Evolutionary conservation across 2,797 vertebrate genomes (phyloP).

Genomic region (Menidia menidia): DNA sequence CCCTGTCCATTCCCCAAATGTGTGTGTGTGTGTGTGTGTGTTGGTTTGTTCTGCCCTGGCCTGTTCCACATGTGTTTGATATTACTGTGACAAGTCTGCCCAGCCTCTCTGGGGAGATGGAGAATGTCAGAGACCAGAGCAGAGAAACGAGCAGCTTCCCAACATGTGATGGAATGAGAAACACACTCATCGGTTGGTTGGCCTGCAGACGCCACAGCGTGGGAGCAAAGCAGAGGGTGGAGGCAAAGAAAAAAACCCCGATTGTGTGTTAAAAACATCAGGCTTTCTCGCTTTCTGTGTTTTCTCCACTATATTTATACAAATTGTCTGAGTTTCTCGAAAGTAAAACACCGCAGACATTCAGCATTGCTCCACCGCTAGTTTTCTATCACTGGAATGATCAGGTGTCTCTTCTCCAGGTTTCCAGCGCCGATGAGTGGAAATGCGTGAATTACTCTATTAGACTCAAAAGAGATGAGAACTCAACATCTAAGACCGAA

Average conservation of each 20-base stretch:
- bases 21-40: slow-evolving; percentile 29
- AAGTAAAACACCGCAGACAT: slow-evolving; percentile 17
- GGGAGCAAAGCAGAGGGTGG: slow-evolving; percentile 75
- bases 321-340: slow-evolving; percentile 29
- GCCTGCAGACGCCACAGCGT: slow-evolving; percentile 78
- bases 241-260: slow-evolving; percentile 72
- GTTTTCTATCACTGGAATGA: slow-evolving; percentile 22
- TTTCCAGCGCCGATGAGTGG: slow-evolving; percentile 26
- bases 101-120: slow-evolving; percentile 80
- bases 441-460: slow-evolving; percentile 30
- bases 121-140: slow-evolving; percentile 82
- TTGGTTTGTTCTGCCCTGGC: slow-evolving; percentile 48
- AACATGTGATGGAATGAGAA: slow-evolving; percentile 87
- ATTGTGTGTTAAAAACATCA: slow-evolving; percentile 67
- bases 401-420: slow-evolving; percentile 25
- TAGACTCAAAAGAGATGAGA: slow-evolving; percentile 27
- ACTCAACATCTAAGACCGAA: slow-evolving; percentile 25
- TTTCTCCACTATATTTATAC: slow-evolving; percentile 32
- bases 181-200: slow-evolving; percentile 72
- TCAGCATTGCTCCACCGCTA: slow-evolving; percentile 21
- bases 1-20: slow-evolving; percentile 29
- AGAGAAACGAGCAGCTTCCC: slow-evolving; percentile 77
- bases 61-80: slow-evolving; percentile 86
- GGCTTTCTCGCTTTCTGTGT: slow-evolving; percentile 40
- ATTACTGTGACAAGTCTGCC: slow-evolving; percentile 85